A percentile compares a stretch with the other conserved stretches of the same genome.
Conservation (phyloP, 2,888 invertebrate genomes). For the Stenolophus ochropezus region DNA sequence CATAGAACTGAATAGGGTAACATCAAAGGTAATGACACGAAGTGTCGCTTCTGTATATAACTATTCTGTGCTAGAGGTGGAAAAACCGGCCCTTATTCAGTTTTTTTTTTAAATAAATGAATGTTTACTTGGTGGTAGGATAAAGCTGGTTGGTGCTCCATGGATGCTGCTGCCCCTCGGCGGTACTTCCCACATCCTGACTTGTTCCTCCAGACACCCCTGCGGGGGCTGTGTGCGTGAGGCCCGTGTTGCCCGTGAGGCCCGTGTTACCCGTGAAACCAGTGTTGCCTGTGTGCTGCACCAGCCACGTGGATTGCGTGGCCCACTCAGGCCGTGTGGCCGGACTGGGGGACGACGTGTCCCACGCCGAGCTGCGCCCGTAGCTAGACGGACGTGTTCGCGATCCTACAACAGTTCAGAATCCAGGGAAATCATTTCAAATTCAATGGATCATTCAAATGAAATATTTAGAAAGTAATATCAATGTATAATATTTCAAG, state of each 20-base stretch:
- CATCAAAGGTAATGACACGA: no score
- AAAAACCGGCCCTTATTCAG: no score
- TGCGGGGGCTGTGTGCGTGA: background rate
- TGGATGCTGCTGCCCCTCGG: background rate
- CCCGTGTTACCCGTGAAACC: background rate
- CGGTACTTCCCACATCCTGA: background rate
- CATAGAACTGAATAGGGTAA: no score
- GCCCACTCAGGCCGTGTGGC: conserved; percentile 68
- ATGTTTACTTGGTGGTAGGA: background rate
- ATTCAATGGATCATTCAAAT: conserved; percentile 14
- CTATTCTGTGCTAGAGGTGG: no score
- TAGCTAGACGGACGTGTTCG: conserved; percentile 73
- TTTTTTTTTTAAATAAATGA: no score
- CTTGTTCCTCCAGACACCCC: background rate
- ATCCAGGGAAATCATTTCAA: background rate
- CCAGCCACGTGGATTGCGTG: conserved; percentile 68
- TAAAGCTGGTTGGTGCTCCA: background rate
- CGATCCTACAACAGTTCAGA: conserved; percentile 65
- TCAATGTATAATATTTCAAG: no score
- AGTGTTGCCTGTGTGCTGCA: background rate
- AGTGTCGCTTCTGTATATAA: no score
- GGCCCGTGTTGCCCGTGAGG: background rate
- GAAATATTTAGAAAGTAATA: no score
- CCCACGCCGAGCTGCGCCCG: conserved; percentile 75
- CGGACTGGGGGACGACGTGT: conserved; percentile 14